Evolutionary conservation across 2,797 vertebrate genomes (phyloP), one percentile per base, ranked within the genome.

Genomic region (Sebastes ruberrimus): DNA sequence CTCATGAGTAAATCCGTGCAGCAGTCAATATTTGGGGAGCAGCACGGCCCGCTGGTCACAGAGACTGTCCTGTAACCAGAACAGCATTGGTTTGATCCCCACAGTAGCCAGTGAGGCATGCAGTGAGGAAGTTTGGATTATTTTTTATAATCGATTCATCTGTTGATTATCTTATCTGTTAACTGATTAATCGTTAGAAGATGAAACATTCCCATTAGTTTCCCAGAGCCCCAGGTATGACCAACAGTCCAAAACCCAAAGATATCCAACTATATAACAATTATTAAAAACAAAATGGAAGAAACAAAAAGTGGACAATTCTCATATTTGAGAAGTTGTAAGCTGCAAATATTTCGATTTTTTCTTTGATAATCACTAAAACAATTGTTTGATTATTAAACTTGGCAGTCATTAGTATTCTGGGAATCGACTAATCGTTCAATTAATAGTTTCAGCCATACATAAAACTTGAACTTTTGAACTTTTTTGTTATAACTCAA

Each of bases 21-120:
- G 63, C 2, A 32, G 77, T 88, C 88, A 91, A 86, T 89, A 91
- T 89, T 91, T 89, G 67, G 22, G 79, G 70, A 74, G 64, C 67
- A 49, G 74, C 81, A 60, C 4, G 80, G 72, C 38, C 71, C 2
- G 64, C 23, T 65, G 76, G 33, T 35, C 60, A 64, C 56, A 63
- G 72, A 53, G 64, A 9, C 7, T 4, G 61, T 38, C 62, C 71
- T 46, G 16, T 14, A 32, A 52, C 42, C 69, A 30, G 23, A 68
- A 35, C 18, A 30, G 6, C 33, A 11, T 3, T 4, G 18, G n/a
- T 22, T 55, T 46, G 68, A 80, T 76, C n/a, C 28, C 13, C 25
- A 7, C 30, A 61, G 60, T 38, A 18, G 52, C 42, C 3, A 8
- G 11, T 4, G 42, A 27, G 18, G 56, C 32, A 11, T 10, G 20